Conservation (phyloP, 2,888 invertebrate genomes). For the Hololepta plana region DNA sequence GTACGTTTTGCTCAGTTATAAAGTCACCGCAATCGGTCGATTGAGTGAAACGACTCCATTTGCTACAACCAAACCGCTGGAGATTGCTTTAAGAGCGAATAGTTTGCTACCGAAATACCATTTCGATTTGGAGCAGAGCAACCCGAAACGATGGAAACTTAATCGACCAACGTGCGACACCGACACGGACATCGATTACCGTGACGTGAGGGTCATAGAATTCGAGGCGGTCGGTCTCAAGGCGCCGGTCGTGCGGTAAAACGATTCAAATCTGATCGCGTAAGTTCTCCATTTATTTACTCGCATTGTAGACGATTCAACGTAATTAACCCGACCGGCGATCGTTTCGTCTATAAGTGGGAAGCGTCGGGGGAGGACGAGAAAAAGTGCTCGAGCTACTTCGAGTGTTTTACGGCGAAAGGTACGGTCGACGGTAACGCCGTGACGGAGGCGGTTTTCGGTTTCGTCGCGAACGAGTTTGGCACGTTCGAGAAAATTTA, state of each 20-base stretch:
- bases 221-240: conserved; percentile 46
- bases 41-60: conserved; percentile 33
- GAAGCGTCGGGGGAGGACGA: conserved; percentile 12
- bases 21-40: conserved; percentile 33
- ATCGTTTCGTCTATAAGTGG: conserved; percentile 30
- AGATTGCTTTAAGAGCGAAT: conserved; percentile 31
- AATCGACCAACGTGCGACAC: conserved; percentile 27
- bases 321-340: conserved; percentile 46
- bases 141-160: conserved; percentile 24
- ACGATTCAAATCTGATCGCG: not conserved
- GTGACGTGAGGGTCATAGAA: conserved; percentile 39
- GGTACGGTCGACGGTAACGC: conserved; percentile 42
- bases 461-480: conserved; percentile 40
- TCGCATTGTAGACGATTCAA: conserved; percentile 34
- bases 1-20: conserved; percentile 32
- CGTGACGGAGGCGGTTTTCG: conserved; percentile 39
- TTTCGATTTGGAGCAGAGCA: conserved; percentile 45
- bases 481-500: conserved; percentile 50
- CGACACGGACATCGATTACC: conserved; percentile 23
- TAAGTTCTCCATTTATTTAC: not conserved
- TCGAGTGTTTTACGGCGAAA: conserved; percentile 38
- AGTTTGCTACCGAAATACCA: conserved; percentile 51
- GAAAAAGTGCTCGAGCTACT: conserved; percentile 22
- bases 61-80: conserved; percentile 14
- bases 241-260: conserved; percentile 14